phyloP scores from a whole-genome alignment of 2,113 vertebrate species.

The Phoxinus phoxinus region DNA sequence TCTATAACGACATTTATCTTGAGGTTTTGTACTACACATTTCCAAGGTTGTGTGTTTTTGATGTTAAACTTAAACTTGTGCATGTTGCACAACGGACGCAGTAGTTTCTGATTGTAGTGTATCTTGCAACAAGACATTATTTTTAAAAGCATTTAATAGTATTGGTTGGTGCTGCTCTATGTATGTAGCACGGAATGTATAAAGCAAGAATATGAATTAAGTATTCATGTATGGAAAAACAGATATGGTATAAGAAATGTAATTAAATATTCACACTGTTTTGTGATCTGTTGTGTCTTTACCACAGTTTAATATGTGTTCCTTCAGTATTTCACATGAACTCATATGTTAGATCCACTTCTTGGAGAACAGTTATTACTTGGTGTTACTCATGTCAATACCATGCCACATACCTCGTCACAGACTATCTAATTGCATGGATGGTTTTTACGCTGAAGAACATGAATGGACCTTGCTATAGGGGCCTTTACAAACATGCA shows the following conservation, averaged over 20 bases:
- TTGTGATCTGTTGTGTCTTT: background rate
- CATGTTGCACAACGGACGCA: constrained; percentile 24
- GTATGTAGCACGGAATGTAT: background rate
- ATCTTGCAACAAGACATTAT: constrained; percentile 59
- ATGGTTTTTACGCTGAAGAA: constrained; percentile 48
- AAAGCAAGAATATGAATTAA: background rate
- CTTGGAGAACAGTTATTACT: background rate
- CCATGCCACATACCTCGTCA: constrained; percentile 42
- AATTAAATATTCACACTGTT: background rate
- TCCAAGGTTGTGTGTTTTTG: background rate
- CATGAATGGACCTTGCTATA: background rate
- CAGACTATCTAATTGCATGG: constrained; percentile 66
- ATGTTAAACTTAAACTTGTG: background rate
- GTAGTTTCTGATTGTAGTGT: constrained; percentile 25
- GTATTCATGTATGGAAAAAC: background rate
- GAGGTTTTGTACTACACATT: background rate
- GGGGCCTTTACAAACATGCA: background rate
- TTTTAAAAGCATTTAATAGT: background rate
- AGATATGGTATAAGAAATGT: background rate
- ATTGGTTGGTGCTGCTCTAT: background rate
- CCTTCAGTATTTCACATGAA: background rate
- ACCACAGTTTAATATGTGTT: background rate
- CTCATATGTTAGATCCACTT: background rate
- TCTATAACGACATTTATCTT: background rate
- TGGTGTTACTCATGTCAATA: background rate